Percentiles rank a stretch among this genome's conserved stretches.
Evolutionary conservation across 2,888 invertebrate genomes (phyloP).

Genomic region (Nephrotoma flavescens): DNA sequence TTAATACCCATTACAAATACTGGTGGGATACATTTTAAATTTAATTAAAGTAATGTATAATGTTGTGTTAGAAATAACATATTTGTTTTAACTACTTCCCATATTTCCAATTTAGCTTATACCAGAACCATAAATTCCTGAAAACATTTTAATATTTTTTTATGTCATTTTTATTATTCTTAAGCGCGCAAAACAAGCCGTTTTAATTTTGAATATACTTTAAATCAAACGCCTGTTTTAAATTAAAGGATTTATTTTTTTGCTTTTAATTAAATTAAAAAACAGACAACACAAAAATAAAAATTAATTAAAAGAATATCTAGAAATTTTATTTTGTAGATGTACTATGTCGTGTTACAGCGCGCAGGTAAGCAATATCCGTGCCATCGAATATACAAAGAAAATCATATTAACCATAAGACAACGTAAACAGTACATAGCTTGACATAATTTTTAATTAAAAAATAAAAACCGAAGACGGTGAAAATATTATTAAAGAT

Average conservation of each 20-base stretch:
- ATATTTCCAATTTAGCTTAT: no score
- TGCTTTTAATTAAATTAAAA: neutral
- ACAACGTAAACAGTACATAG: neutral
- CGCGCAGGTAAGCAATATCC: neutral
- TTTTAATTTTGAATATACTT: neutral
- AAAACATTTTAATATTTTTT: neutral
- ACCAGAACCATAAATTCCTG: neutral
- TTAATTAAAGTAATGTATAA: no score
- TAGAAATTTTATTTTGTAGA: neutral
- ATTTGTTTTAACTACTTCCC: no score
- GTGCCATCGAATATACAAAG: neutral
- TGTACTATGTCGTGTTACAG: neutral
- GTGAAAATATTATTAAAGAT: neutral
- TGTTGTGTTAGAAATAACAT: no score
- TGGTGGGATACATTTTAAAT: no score
- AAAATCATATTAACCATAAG: neutral
- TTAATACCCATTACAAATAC: no score
- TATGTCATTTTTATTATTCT: neutral
- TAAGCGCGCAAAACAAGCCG: neutral
- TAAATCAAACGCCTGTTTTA: neutral
- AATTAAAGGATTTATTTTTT: neutral
- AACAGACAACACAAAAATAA: neutral
- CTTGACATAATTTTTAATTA: neutral
- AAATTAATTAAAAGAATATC: neutral
- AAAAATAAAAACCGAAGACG: neutral